Conservation (phyloP, 2,888 invertebrate species). For the Tetragonula carbonaria region DNA sequence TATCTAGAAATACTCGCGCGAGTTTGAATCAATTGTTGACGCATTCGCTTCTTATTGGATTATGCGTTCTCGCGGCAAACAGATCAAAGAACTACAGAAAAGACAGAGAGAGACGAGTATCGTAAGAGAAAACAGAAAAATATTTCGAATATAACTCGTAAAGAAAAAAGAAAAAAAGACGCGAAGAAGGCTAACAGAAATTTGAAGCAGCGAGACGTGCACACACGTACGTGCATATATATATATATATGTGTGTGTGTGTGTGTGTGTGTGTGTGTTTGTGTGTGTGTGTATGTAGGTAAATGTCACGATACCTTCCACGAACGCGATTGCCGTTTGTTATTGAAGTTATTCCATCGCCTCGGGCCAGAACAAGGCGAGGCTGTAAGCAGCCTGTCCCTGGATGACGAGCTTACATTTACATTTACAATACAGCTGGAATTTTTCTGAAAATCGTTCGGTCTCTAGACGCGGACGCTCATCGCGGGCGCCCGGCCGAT, state of each 20-base stretch:
- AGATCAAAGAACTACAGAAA: not conserved
- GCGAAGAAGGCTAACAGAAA: not conserved
- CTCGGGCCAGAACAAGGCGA: conserved; percentile 79
- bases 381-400: conserved; percentile 75
- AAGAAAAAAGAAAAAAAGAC: too few species aligned
- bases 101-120: not conserved
- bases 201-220: not conserved
- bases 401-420: conserved; percentile 71
- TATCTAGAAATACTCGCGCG: conserved; percentile 12
- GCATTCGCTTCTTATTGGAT: not conserved
- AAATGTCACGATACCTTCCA: conserved; percentile 63
- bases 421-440: conserved; percentile 71
- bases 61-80: not conserved
- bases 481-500: too few species aligned
- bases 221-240: too few species aligned
- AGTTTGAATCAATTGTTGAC: conserved; percentile 1
- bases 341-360: conserved; percentile 81
- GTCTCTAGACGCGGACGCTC: conserved; percentile 44
- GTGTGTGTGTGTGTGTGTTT: too few species aligned
- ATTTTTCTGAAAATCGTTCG: conserved; percentile 66
- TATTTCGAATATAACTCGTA: not conserved
- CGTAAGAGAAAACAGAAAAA: not conserved
- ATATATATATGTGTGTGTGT: not conserved
- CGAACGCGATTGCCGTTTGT: conserved; percentile 73
- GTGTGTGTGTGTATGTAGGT: conserved; percentile 43